Evolutionary conservation across 2,888 invertebrate species (phyloP), one percentile per base, ranked within the genome.

Genomic region (Callimorpha dominula): DNA sequence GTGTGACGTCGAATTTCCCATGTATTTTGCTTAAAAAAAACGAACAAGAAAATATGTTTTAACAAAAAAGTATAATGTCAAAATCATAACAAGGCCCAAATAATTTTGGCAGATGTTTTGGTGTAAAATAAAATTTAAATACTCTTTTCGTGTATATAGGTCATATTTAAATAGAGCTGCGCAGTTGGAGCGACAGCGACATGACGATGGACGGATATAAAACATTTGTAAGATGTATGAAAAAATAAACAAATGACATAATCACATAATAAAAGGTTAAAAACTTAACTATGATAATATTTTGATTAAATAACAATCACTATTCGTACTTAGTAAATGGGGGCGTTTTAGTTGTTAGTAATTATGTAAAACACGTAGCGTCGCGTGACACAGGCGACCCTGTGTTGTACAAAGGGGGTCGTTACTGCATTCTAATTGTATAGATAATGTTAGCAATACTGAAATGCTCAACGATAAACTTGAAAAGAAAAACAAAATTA

Each of bases 331-430:
- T 31, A 60, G 2, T 12, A 12, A 60, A 31, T 60, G 60, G 31
- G 7, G 31, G 1, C 57, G 12, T 14, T 31, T 60, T 6, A 6
- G n/a, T n/a, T n/a, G n/a, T n/a, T n/a, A n/a, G 46, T 65, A 49
- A 65, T 20, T 31, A 49, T 50, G 15, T 17, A 31, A 46, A 65
- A 15, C 73, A 52, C 46, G 31, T 72, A 65, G 46, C 69, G 71
- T 84, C 74, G 80, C 83, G 85, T 83, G 83, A 85, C 83, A 74
- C 57, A 43, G 62, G 62, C 65, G 83, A 83, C 85, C 85, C 83
- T 81, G 78, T 72, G 63, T 70, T 31, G 50, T 14, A 20, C 46
- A 31, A 31, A 72, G 49, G 74, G 70, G 14, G 31, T 60, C 60
- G 60, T 12, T 31, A 60, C 75, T 81, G 81, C 81, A 81, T 69